Percentiles rank a stretch among this genome's conserved stretches.
Evolutionary conservation across 37 sponge, comb jelly and placozoan genomes (phyloP).

Genomic region (Oopsacas minuta): DNA sequence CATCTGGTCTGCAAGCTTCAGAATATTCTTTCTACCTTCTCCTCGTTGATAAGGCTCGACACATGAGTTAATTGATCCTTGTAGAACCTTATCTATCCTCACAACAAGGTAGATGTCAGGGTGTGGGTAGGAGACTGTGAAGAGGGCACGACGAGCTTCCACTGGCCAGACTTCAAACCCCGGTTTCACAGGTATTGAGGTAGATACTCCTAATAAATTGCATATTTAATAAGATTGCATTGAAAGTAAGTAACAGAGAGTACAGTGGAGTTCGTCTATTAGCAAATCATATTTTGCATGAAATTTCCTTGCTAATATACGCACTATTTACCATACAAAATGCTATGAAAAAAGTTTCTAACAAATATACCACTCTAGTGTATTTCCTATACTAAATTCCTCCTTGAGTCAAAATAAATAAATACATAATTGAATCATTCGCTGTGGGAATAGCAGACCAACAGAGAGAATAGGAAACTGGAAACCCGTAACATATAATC

Average conservation of each 20-base stretch:
- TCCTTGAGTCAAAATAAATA: too few species aligned
- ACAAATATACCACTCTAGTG: too few species aligned
- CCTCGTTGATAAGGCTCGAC: conserved; percentile 62
- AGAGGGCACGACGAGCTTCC: conserved; percentile 33
- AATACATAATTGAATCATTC: too few species aligned
- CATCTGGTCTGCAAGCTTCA: conserved; percentile 46
- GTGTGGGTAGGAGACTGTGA: conserved; percentile 64
- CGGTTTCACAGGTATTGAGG: neutral
- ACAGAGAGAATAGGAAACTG: too few species aligned
- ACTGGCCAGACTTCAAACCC: neutral
- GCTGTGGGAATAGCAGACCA: too few species aligned
- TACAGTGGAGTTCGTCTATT: too few species aligned
- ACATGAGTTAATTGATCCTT: conserved; percentile 46
- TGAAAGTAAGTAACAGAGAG: neutral
- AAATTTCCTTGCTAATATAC: too few species aligned
- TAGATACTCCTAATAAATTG: neutral
- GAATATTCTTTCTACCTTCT: neutral
- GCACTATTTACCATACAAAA: too few species aligned
- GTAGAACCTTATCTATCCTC: conserved; percentile 58
- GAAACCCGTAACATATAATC: too few species aligned
- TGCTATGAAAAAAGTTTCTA: too few species aligned
- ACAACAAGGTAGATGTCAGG: conserved; percentile 60
- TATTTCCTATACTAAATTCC: too few species aligned
- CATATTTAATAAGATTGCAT: neutral
- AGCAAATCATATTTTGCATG: too few species aligned